Percentiles rank a stretch among this genome's conserved stretches.
These are phyloP conservation scores for Eumacrocentrus americanus DNA, from an alignment of 2,888 invertebrate genomes.

Conservation along the genomic window DNA sequence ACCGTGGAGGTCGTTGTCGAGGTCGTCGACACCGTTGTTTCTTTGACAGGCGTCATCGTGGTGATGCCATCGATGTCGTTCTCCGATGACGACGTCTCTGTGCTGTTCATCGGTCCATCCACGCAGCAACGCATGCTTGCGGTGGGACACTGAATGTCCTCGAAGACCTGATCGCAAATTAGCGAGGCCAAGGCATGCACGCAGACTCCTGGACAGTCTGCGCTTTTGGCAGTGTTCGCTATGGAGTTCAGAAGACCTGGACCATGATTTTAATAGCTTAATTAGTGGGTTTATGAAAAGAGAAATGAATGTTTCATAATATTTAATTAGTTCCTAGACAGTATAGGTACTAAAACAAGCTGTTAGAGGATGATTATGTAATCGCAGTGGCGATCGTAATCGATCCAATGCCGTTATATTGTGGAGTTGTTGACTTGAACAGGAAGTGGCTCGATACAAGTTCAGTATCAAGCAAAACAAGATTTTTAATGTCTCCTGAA, in stretches of 20 bases:
- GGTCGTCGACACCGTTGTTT: conserved; percentile 54
- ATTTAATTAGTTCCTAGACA: neutral
- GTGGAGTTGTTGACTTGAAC: no score
- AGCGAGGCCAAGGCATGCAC: conserved; percentile 85
- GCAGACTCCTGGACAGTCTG: conserved; percentile 89
- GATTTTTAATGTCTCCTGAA: no score
- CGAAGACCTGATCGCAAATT: conserved; percentile 84
- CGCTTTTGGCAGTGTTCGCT: conserved; percentile 82
- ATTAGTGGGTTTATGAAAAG: neutral
- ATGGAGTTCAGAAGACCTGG: conserved; percentile 83
- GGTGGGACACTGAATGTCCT: conserved; percentile 81
- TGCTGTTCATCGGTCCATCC: conserved; percentile 71
- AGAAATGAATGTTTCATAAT: neutral
- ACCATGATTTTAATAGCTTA: conserved; percentile 22
- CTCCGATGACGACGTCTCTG: conserved; percentile 45
- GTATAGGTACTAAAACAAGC: neutral
- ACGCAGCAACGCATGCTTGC: conserved; percentile 85
- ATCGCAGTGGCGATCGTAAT: conserved; percentile 32
- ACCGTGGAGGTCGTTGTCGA: conserved; percentile 50
- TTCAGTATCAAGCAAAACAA: conserved; percentile 27
- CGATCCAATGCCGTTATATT: conserved; percentile 35
- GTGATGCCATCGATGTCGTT: conserved; percentile 39
- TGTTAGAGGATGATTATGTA: conserved; percentile 12
- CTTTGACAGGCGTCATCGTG: conserved; percentile 46
- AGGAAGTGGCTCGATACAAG: conserved; percentile 29